A percentile compares a stretch with the other conserved stretches of the same genome.
phyloP scores from a whole-genome alignment of 2,113 vertebrate genomes.

The Vicugna pacos region DNA sequence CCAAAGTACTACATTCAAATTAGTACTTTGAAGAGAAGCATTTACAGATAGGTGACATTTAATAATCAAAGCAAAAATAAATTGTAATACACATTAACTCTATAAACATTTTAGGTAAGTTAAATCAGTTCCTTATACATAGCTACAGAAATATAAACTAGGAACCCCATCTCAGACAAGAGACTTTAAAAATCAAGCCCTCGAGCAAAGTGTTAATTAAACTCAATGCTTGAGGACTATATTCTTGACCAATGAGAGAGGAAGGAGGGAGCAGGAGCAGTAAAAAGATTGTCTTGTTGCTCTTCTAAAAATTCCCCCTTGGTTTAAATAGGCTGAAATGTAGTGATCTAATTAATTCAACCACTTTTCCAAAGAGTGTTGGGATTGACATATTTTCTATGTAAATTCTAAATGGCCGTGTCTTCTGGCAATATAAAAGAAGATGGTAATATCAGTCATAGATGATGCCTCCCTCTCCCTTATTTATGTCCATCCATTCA shows the following conservation, averaged over 20 bases:
- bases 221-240: not conserved
- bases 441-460: not conserved
- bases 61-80: not conserved
- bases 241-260: conserved; percentile 27
- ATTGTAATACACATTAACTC: conserved; percentile 15
- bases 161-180: not conserved
- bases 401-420: not conserved
- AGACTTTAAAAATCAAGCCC: not conserved
- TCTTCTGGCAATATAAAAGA: not conserved
- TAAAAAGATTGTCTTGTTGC: not conserved
- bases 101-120: conserved; percentile 49
- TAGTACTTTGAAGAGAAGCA: conserved; percentile 51
- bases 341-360: not conserved
- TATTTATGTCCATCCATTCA: not conserved
- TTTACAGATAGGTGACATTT: conserved; percentile 35
- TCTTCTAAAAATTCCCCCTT: not conserved
- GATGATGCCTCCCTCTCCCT: not conserved
- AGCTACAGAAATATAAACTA: not conserved
- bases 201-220: conserved; percentile 53
- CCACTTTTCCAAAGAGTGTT: not conserved
- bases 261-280: not conserved
- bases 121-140: not conserved
- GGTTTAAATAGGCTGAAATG: conserved; percentile 18
- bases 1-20: conserved; percentile 20
- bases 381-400: not conserved